Evolutionary conservation across 2,888 invertebrate species (phyloP), one percentile per base, ranked within the genome.

Genomic region (Beris chalybata): DNA sequence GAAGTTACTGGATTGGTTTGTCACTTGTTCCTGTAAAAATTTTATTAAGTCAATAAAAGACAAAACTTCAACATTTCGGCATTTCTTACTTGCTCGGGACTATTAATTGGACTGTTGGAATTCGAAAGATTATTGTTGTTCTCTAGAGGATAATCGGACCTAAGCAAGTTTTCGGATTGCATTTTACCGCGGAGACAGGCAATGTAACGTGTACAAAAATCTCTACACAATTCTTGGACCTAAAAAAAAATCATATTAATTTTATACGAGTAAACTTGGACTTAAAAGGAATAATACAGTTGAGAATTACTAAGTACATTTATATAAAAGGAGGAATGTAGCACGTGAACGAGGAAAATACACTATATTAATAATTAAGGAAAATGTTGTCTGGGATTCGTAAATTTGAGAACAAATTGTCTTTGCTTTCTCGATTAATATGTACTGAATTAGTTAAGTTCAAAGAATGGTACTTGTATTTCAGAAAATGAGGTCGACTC

Each of bases 121-220:
- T 81, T 82, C 3, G 83, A 83, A 77, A 82, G 78, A 72, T 78
- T 82, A 71, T 81, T 82, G 71, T 82, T 83, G 72, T 80, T 81
- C 72, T 82, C 77, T 67, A 76, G 70, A 13, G 75, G 70, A 78
- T 92, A 92, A 78, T 92, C 92, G 65, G 91, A 91, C 74, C 92
- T 83, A 56, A 93, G 82, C 61, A 93, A 81, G 79, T 93, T 93
- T 76, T 93, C 93, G 76, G 92, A 92, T 81, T 93, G 92, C 92
- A 93, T 93, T 81, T 93, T 89, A 70, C 92, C 90, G 79, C 94
- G 94, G 72, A 95, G 83, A 77, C 94, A 94, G 55, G 92, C 91
- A 72, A 92, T 95, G 83, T 96, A 96, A 63, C 95, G 86, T 71
- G 91, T 92, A 83, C 95, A 95, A 83, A 96, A 96, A 83, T 96